These are phyloP conservation scores for Drosophila sechellia DNA, from an alignment of 1,140 invertebrate species.

Conservation along the genomic window DNA sequence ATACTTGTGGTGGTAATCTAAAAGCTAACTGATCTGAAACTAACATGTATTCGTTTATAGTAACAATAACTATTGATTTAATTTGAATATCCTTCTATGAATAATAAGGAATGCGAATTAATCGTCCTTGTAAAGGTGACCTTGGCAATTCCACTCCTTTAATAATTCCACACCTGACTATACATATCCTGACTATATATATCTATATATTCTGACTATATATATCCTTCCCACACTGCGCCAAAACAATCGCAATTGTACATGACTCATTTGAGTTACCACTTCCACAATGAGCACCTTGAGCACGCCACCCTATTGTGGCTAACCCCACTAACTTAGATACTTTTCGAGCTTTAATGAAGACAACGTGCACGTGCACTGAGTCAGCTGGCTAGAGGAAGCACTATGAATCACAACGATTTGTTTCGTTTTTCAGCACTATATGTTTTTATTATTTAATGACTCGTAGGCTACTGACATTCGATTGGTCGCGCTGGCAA, in stretches of 20 bases:
- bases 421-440: constrained; percentile 13
- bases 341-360: constrained; percentile 20
- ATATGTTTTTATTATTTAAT: constrained; percentile 16
- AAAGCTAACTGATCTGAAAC: no score
- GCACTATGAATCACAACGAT: constrained; percentile 27
- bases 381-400: constrained; percentile 33
- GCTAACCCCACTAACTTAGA: constrained; percentile 12
- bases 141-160: not conserved
- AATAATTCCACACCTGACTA: constrained; percentile 7
- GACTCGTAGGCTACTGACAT: constrained; percentile 24
- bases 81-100: no score
- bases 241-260: not conserved
- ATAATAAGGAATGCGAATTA: not conserved
- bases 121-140: not conserved
- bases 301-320: constrained; percentile 31
- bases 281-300: constrained; percentile 5
- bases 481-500: constrained; percentile 37
- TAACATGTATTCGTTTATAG: no score
- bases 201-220: no score
- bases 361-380: constrained; percentile 38
- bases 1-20: no score
- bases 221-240: constrained; percentile 5
- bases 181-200: no score
- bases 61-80: no score
- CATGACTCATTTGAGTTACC: constrained; percentile 25